phyloP scores from a whole-genome alignment of 2,888 invertebrate genomes.

The Tineola bisselliella region DNA sequence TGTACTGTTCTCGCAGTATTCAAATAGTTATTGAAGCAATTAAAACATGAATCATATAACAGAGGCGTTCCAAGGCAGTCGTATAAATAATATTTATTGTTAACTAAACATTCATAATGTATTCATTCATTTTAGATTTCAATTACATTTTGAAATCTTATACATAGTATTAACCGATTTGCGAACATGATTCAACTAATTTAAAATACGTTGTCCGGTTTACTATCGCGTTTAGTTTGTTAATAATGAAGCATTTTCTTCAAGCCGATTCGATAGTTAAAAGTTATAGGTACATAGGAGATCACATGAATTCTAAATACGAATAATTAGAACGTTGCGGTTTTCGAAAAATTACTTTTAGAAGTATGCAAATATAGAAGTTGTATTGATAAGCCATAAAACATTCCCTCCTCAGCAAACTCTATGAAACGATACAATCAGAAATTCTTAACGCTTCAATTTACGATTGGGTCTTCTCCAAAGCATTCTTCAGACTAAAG shows the following conservation, averaged over 20 bases:
- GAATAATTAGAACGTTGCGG: neutral
- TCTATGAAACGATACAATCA: slow-evolving; percentile 49
- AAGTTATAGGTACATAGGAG: too few relatives aligned
- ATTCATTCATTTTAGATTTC: neutral
- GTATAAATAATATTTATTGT: neutral
- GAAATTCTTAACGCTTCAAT: slow-evolving; percentile 41
- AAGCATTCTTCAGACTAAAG: slow-evolving; percentile 40
- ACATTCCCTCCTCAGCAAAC: slow-evolving; percentile 37
- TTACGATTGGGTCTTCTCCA: slow-evolving; percentile 45
- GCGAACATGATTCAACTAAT: too few relatives aligned
- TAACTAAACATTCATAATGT: neutral
- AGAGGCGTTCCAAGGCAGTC: neutral
- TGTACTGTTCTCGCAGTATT: neutral
- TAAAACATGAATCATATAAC: slow-evolving; percentile 4
- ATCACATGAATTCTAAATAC: too few relatives aligned
- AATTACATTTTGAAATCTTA: too few relatives aligned
- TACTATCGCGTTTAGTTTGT: too few relatives aligned
- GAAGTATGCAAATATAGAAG: neutral
- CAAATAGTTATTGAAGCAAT: neutral
- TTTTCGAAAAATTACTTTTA: neutral
- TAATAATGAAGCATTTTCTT: too few relatives aligned
- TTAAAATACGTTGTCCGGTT: too few relatives aligned
- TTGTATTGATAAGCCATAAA: slow-evolving; percentile 21
- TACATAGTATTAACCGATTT: too few relatives aligned
- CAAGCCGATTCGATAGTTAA: too few relatives aligned